Base-by-base conservation (phyloP, 1,140 invertebrate species). In the Drosophila busckii region DNA sequence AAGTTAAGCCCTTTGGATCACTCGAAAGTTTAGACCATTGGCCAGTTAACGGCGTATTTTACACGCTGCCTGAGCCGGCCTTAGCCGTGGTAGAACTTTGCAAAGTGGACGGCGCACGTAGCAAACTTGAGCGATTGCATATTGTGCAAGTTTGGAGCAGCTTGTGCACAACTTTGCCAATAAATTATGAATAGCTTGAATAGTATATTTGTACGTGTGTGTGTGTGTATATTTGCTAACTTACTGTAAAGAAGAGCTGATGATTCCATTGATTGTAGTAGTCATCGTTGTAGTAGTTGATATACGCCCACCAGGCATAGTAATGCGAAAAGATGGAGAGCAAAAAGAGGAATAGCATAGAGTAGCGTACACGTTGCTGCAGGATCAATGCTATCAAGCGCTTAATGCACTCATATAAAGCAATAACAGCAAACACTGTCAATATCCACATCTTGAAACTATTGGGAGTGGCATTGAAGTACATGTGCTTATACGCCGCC, bases 251-350 rank as follows among this genome's bases (percentile, higher is more conserved):
- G 80, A 94, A 93, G 55, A 94, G 84, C 70, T 95, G 93, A 85
- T 93, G 92, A 60, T 92, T 91, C 92, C 92, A 93, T 68, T 93
- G 92, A 5, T 89, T 91, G 85, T 94, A 95, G 70, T 93, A 94
- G 42, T 94, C 93, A 61, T 95, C 94, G 70, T 96, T 96, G 90
- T 93, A 94, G 71, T 95, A 95, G 87, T 94, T 95, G 46, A 94
- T 92, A 62, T 93, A 94, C 12, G 91, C 91, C 94, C 94, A 96
- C 93, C 93, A 95, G 1, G 93, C 91, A 76, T 95, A 95, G 75
- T 95, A 95, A 76, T 96, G 93, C 1, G 94, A 93, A 82, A 94
- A 95, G 41, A 95, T 87, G 13, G 93, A 92, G 7, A 91, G 88
- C 2, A 91, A 62, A 69, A 95, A 94, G 1, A 95, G 88, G 6